A percentile compares a stretch with the other conserved stretches of the same genome.
phyloP scores from a whole-genome alignment of 2,797 vertebrate species.

The Cynopterus sphinx region DNA sequence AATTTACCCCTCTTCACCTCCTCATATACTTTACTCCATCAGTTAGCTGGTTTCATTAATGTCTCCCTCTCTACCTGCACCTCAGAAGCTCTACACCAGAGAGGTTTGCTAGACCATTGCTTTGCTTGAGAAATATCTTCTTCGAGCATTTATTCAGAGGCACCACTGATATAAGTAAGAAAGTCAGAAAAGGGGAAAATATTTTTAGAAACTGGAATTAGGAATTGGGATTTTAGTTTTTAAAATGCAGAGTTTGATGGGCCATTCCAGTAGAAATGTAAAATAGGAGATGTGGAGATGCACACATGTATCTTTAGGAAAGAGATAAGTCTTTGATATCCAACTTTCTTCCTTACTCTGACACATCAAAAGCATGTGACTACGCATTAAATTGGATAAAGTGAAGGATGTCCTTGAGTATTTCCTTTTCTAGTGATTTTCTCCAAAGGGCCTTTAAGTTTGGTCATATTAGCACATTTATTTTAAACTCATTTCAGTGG shows the following conservation, averaged over 20 bases:
- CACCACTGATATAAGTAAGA: not conserved
- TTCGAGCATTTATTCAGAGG: not conserved
- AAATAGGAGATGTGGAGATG: not conserved
- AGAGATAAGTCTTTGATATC: not conserved
- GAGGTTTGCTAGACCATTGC: not conserved
- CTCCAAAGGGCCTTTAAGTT: not conserved
- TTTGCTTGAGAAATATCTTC: not conserved
- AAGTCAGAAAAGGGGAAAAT: not conserved
- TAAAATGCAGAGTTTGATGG: not conserved
- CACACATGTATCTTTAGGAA: not conserved
- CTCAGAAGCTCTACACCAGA: not conserved
- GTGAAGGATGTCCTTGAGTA: not conserved
- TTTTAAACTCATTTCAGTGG: not conserved
- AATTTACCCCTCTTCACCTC: not conserved
- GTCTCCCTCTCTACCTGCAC: not conserved
- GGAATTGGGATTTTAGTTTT: not conserved
- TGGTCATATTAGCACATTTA: not conserved
- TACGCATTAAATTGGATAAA: not conserved
- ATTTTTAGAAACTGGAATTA: slow-evolving; percentile 15
- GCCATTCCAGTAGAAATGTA: not conserved
- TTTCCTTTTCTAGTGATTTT: slow-evolving; percentile 16
- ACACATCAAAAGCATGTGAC: not conserved
- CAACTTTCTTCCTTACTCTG: not conserved
- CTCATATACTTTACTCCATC: not conserved
- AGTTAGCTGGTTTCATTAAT: not conserved